phyloP scores from a whole-genome alignment of 2,888 invertebrate genomes.

The Hemaris fuciformis region DNA sequence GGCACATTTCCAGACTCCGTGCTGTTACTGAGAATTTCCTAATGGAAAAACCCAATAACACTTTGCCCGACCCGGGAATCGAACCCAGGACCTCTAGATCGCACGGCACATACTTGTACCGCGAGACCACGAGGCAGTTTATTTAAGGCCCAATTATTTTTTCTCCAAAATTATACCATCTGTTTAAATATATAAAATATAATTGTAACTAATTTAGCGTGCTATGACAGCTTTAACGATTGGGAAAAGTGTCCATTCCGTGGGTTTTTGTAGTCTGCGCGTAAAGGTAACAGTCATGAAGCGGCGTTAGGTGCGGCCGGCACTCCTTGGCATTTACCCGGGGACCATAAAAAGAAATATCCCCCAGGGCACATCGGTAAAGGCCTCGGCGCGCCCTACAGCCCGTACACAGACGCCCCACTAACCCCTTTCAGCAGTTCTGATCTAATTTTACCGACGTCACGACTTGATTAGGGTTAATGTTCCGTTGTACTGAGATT shows the following conservation, averaged over 20 bases:
- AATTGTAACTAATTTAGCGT: background rate
- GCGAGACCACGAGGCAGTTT: too few species aligned
- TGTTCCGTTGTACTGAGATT: background rate
- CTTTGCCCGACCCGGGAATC: too few species aligned
- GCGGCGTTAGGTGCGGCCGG: constrained; percentile 58
- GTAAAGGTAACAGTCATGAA: constrained; percentile 56
- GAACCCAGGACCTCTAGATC: too few species aligned
- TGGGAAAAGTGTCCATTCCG: constrained; percentile 32
- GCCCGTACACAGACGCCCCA: constrained; percentile 57
- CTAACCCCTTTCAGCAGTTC: constrained; percentile 60
- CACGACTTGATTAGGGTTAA: background rate
- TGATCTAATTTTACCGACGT: background rate
- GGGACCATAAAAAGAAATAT: constrained; percentile 79
- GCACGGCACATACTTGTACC: too few species aligned
- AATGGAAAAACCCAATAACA: too few species aligned
- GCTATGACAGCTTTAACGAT: constrained; percentile 14
- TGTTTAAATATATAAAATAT: background rate
- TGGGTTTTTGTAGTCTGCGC: constrained; percentile 40
- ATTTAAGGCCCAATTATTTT: too few species aligned
- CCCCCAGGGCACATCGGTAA: constrained; percentile 73
- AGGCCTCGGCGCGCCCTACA: constrained; percentile 72
- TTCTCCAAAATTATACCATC: too few species aligned
- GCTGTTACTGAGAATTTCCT: too few species aligned
- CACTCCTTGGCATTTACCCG: constrained; percentile 76
- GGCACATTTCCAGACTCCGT: too few species aligned